phyloP scores from a whole-genome alignment of 2,797 vertebrate species.

The Threskiornis aethiopicus region DNA sequence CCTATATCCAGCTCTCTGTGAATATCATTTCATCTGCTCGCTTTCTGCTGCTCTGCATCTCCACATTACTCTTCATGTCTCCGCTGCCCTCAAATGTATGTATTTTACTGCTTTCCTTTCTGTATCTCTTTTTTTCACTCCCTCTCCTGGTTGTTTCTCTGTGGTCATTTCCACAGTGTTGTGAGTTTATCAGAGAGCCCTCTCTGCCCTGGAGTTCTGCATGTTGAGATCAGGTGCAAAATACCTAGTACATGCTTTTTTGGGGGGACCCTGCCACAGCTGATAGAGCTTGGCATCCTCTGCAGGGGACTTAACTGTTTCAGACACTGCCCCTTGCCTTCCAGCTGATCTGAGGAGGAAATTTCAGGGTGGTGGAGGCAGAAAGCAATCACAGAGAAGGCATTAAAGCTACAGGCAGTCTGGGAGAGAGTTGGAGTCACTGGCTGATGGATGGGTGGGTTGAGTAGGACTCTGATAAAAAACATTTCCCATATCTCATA shows the following conservation, averaged over 20 bases:
- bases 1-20: background rate
- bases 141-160: background rate
- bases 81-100: background rate
- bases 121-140: background rate
- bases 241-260: background rate
- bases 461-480: background rate
- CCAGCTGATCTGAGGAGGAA: background rate
- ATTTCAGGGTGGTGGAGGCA: background rate
- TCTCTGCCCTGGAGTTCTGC: background rate
- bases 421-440: background rate
- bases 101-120: background rate
- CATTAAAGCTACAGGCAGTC: background rate
- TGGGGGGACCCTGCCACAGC: background rate
- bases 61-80: background rate
- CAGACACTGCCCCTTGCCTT: background rate
- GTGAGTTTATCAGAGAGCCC: background rate
- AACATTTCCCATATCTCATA: background rate
- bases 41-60: constrained; percentile 5
- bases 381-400: background rate
- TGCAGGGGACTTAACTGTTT: background rate
- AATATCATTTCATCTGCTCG: background rate
- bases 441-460: background rate
- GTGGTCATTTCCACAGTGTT: background rate
- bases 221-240: background rate
- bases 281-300: background rate